Evolutionary conservation across 2,888 invertebrate genomes (phyloP), one percentile per base, ranked within the genome.

Genomic region (Lasius fuliginosus): DNA sequence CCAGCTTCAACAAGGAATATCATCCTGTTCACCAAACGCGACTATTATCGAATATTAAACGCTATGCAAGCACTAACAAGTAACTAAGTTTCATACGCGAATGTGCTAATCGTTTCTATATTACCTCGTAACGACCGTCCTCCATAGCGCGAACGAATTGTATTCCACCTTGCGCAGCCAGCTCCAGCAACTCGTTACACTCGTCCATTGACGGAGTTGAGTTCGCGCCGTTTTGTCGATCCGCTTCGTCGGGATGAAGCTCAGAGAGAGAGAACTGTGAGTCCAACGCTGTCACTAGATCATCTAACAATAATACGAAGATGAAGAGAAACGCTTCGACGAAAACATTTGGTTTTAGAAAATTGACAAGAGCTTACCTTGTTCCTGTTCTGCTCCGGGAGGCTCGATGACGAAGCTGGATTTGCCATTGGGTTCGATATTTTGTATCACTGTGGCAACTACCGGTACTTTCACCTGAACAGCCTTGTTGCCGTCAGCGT

Each of bases 381-480:
- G 92, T 68, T 94, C 94, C 73, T 93, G 91, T 83, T 94, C 94
- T 1, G 92, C 91, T 1, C 92, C 93, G 0, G 96, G 96, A 75
- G 96, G 96, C 87, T 96, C 96, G 0, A 96, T 95, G 1, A 95
- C 89, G 49, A 96, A 95, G 68, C 95, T 96, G 71, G 96, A 95
- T 67, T 96, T 95, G 0, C 96, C 96, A 15, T 96, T 95, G 2
- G 94, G 91, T 65, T 95, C 95, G 67, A 96, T 94, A 88, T 94
- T 95, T 69, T 96, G 96, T 0, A 96, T 95, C 15, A 96, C 96
- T 0, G 96, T 96, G 0, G 96, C 96, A 1, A 96, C 96, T 6
- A 96, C 96, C 0, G 96, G 96, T 3, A 96, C 96, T 68, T 96
- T 94, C 82, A 96, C 96, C 89, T 96, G 96, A 0, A 96, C 95